These are phyloP conservation scores for Indicator indicator DNA, from an alignment of 2,113 vertebrate species.

Conservation along the genomic window DNA sequence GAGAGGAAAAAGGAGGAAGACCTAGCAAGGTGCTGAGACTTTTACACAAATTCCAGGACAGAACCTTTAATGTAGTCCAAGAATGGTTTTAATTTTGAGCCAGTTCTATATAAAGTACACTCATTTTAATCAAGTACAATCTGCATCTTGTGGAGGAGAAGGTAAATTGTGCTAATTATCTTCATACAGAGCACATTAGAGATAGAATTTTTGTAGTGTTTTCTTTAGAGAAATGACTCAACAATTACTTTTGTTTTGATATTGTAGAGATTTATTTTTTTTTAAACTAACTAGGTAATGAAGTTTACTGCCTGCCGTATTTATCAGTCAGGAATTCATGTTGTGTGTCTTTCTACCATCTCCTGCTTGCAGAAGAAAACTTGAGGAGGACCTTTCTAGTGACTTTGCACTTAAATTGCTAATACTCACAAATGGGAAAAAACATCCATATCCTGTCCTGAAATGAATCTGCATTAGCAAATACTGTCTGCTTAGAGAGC, in stretches of 20 bases:
- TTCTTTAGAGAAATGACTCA: background rate
- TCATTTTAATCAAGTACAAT: background rate
- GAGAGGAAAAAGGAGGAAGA: background rate
- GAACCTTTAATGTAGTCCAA: background rate
- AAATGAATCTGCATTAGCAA: background rate
- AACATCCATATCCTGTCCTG: background rate
- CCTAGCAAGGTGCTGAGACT: background rate
- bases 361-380: background rate
- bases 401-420: background rate
- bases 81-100: background rate
- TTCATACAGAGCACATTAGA: background rate
- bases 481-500: background rate
- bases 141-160: background rate
- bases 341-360: background rate
- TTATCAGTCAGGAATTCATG: background rate
- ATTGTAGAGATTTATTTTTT: background rate
- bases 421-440: background rate
- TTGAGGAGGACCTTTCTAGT: background rate
- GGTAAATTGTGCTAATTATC: background rate
- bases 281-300: background rate
- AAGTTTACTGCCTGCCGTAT: background rate
- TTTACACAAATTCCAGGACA: background rate
- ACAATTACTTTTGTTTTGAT: background rate
- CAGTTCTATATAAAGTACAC: background rate
- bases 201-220: background rate